Evolutionary conservation across 1,140 invertebrate genomes (phyloP).

Genomic region (Hypothenemus hampei): DNA sequence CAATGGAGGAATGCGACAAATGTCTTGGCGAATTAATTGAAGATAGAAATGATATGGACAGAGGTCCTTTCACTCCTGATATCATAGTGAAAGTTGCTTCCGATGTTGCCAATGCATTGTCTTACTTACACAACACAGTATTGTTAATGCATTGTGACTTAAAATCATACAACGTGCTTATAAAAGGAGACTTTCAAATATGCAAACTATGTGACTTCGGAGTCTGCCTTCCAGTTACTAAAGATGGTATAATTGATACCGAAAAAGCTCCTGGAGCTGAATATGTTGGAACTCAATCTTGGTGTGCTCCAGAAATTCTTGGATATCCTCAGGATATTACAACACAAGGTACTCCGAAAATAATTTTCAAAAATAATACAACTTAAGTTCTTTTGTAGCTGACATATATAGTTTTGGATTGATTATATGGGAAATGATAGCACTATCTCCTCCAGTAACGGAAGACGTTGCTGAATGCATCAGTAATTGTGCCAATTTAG

Average conservation of each 20-base stretch:
- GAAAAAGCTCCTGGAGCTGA: conserved; percentile 44
- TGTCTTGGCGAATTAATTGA: conserved; percentile 71
- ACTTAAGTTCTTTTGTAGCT: conserved; percentile 39
- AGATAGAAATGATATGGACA: conserved; percentile 53
- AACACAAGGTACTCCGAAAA: conserved; percentile 46
- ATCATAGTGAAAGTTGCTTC: conserved; percentile 60
- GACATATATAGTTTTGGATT: conserved; percentile 79
- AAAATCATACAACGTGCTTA: conserved; percentile 77
- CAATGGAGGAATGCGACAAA: conserved; percentile 63
- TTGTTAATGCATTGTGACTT: conserved; percentile 76
- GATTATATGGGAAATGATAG: conserved; percentile 75
- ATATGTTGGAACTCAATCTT: conserved; percentile 67
- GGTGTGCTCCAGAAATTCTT: conserved; percentile 73
- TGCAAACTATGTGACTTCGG: conserved; percentile 86
- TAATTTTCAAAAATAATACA: background rate
- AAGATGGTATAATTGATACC: conserved; percentile 57
- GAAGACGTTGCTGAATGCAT: conserved; percentile 40
- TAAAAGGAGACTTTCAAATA: conserved; percentile 65
- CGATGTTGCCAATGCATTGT: conserved; percentile 66
- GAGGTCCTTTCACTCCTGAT: conserved; percentile 55
- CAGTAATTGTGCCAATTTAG: conserved; percentile 38
- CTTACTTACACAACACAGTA: conserved; percentile 72
- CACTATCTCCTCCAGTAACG: conserved; percentile 61
- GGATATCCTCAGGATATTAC: conserved; percentile 54
- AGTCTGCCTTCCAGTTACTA: conserved; percentile 64